Evolutionary conservation across 2,113 vertebrate species (phyloP).

Genomic region (Dasyurus viverrinus): DNA sequence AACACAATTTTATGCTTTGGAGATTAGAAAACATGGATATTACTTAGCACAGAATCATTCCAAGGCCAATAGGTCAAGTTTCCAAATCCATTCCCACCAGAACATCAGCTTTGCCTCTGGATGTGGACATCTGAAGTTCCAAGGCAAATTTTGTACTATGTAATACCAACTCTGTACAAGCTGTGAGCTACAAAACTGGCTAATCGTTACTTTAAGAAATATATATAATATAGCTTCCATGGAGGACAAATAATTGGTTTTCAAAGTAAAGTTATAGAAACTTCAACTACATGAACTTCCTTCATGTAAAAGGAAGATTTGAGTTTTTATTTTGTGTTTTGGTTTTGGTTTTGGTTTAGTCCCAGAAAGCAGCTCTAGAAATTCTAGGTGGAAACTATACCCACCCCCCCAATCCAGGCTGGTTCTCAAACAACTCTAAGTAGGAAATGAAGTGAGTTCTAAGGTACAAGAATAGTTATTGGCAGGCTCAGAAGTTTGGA

Average conservation of each 20-base stretch:
- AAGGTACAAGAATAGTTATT: neutral
- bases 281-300: too few species aligned
- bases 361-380: neutral
- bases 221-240: neutral
- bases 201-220: neutral
- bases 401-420: neutral
- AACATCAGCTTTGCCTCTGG: neutral
- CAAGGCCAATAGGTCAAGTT: neutral
- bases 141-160: slow-evolving; percentile 18
- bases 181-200: neutral
- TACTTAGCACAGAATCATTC: neutral
- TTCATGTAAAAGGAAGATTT: neutral
- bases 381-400: neutral
- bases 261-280: slow-evolving; percentile 38
- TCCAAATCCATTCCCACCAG: neutral
- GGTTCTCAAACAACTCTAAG: slow-evolving; percentile 28
- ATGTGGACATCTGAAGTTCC: neutral
- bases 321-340: neutral
- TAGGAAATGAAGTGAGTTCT: slow-evolving; percentile 16
- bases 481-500: neutral
- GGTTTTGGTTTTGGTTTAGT: neutral
- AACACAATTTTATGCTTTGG: neutral
- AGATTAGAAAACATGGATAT: neutral
- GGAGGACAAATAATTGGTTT: neutral
- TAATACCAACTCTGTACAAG: slow-evolving; percentile 6